Evolutionary conservation across 2,888 invertebrate species (phyloP), one percentile per base, ranked within the genome.

Genomic region (Zaprionus obscuricornis): DNA sequence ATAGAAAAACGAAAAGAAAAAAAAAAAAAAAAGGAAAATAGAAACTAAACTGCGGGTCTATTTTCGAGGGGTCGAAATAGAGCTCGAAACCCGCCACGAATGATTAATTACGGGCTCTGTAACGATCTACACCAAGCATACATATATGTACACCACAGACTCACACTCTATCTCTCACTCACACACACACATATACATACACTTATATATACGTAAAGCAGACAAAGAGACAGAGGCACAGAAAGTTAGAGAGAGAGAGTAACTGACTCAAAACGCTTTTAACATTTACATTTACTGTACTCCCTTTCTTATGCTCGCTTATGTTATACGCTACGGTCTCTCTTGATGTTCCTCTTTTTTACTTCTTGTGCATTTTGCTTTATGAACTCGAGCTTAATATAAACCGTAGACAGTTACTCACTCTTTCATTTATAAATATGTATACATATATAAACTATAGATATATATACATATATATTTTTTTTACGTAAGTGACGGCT

Each of bases 81-180:
- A 49, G 39, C 40, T 55, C 27, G 24, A 42, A 50, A n/a, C n/a
- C 62, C 39, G 57, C 47, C 51, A 58, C 51, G 51, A 74, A 74
- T 72, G 71, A 72, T 66, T 72, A 72, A 74, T 72, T 74, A 66
- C 55, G 34, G 39, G n/a, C n/a, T n/a, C n/a, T n/a, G n/a, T n/a
- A n/a, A n/a, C n/a, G n/a, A n/a, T n/a, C n/a, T 29, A 45, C 33
- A 26, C 39, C 49, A 43, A 6, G 4, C 43, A 26, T 24, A 36
- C 47, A 29, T 8, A 43, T 29, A 31, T n/a, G n/a, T n/a, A n/a
- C n/a, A n/a, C n/a, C n/a, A n/a, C n/a, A n/a, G n/a, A n/a, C n/a
- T n/a, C n/a, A n/a, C n/a, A n/a, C n/a, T n/a, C n/a, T n/a, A n/a
- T n/a, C 37, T 26, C 8, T 47, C 26, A 49, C 20, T 16, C 36